These are phyloP conservation scores for Ailuropoda melanoleuca DNA, from an alignment of 2,113 vertebrate genomes.

Conservation along the genomic window DNA sequence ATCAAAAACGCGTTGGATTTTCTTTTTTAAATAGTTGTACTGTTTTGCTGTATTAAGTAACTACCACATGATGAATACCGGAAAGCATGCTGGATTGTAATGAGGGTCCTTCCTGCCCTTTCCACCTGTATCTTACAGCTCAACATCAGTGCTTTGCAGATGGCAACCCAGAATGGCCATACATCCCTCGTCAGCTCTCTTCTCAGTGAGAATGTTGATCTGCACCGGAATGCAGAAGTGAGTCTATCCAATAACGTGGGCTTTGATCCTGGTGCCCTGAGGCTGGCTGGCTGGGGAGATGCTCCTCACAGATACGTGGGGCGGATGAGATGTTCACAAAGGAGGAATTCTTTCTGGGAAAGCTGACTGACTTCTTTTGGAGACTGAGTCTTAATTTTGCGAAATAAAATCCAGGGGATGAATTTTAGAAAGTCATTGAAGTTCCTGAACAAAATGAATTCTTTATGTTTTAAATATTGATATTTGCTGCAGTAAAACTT, in stretches of 20 bases:
- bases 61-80: not conserved
- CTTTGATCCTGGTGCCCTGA: not conserved
- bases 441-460: slow-evolving; percentile 36
- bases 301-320: not conserved
- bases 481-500: not conserved
- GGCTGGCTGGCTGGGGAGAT: not conserved
- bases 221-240: slow-evolving; percentile 86
- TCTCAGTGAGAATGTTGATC: slow-evolving; percentile 82
- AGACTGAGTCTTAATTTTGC: slow-evolving; percentile 40
- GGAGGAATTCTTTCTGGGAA: slow-evolving; percentile 27
- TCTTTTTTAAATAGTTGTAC: not conserved
- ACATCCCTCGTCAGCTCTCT: slow-evolving; percentile 87
- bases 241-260: not conserved
- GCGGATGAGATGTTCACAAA: not conserved
- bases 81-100: not conserved
- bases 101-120: not conserved
- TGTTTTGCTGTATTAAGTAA: not conserved
- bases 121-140: slow-evolving; percentile 80
- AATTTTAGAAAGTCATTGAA: slow-evolving; percentile 44
- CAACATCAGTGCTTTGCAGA: slow-evolving; percentile 84
- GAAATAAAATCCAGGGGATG: slow-evolving; percentile 36
- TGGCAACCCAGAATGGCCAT: slow-evolving; percentile 86
- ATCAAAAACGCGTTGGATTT: not conserved
- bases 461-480: slow-evolving; percentile 40
- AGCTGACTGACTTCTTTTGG: not conserved